These are phyloP conservation scores for Labroides dimidiatus DNA, from an alignment of 2,797 vertebrate species.

Conservation along the genomic window DNA sequence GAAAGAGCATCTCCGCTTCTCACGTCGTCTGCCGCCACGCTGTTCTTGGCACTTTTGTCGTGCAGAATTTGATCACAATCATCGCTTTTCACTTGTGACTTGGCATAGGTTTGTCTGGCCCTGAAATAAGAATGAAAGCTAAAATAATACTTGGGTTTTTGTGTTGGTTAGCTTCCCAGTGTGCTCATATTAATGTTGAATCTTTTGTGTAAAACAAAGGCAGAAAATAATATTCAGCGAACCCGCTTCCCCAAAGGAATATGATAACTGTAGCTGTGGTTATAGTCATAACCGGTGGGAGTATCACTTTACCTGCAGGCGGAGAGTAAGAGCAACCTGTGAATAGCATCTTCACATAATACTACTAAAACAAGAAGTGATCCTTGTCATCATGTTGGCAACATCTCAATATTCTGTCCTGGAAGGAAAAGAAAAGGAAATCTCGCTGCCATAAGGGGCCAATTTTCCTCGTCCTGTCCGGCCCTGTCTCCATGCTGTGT, in stretches of 20 bases:
- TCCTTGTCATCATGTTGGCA: slow-evolving; percentile 50
- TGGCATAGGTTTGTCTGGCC: slow-evolving; percentile 9
- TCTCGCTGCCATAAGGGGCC: slow-evolving; percentile 38
- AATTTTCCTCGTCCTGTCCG: slow-evolving; percentile 44
- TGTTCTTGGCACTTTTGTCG: not conserved
- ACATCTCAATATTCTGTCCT: slow-evolving; percentile 22
- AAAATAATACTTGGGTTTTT: not conserved
- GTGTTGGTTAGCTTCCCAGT: slow-evolving; percentile 14
- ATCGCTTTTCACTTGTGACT: not conserved
- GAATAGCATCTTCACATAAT: slow-evolving; percentile 40
- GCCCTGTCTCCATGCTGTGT: slow-evolving; percentile 24
- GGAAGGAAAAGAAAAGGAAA: slow-evolving; percentile 2
- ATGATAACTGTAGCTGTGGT: slow-evolving; percentile 36
- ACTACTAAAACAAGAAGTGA: slow-evolving; percentile 46
- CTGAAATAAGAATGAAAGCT: slow-evolving; percentile 11
- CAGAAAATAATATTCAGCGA: slow-evolving; percentile 36
- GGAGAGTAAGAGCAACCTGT: slow-evolving; percentile 25
- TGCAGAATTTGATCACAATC: not conserved
- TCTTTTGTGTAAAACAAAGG: slow-evolving; percentile 33
- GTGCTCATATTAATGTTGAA: slow-evolving; percentile 19
- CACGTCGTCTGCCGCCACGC: slow-evolving; percentile 2
- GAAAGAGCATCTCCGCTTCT: slow-evolving; percentile 54
- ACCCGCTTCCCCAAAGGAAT: slow-evolving; percentile 15
- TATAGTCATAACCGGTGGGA: slow-evolving; percentile 31
- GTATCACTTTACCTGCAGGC: slow-evolving; percentile 55